Base-by-base conservation (phyloP, 2,888 invertebrate genomes). In the Nephrotoma guestfalica region DNA sequence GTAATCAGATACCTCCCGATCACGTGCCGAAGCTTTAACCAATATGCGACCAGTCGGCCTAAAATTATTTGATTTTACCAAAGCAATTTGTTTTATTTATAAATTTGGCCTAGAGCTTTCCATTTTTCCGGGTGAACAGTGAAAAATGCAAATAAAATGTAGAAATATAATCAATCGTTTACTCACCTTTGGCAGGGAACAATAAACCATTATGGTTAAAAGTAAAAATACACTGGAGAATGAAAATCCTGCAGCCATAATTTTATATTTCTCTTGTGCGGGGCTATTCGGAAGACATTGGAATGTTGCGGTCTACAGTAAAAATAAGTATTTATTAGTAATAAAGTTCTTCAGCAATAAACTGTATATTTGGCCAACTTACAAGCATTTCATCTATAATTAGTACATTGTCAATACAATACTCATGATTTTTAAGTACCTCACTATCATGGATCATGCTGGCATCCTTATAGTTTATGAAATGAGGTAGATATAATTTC, bases 201-300 rank as follows among this genome's bases (percentile, higher is more conserved):
- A 90, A 91, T 96, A 96, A 42, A 95, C 95, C 87, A 94, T 86
- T 87, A 96, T 90, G 0, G 96, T 96, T 41, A 94, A 89, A 4
- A 93, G 90, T 88, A 96, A 92, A 89, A 95, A 96, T 9, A 93
- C 91, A 88, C 94, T 93, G n/a, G 96, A 95, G 87, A 94, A 93
- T 84, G 93, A 90, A 87, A 93, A 91, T 40, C 93, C 91, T 87
- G n/a, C 41, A 2, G 84, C 84, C 84, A 84, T 87, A 86, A 84
- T 51, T 86, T 45, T 86, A 47, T 85, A 88, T 45, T 43, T 86
- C 6, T 18, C 43, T 86, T 13, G 30, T 7, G 41, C 45, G 41
- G 6, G 0, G 6, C 18, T 9, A 11, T 11, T 5, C 84, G 13
- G 41, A 41, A 84, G 84, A 41, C 84, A 84, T 84, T 84, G 41